Conservation (phyloP, 2,113 vertebrate genomes). For the Falco punctatus region DNA sequence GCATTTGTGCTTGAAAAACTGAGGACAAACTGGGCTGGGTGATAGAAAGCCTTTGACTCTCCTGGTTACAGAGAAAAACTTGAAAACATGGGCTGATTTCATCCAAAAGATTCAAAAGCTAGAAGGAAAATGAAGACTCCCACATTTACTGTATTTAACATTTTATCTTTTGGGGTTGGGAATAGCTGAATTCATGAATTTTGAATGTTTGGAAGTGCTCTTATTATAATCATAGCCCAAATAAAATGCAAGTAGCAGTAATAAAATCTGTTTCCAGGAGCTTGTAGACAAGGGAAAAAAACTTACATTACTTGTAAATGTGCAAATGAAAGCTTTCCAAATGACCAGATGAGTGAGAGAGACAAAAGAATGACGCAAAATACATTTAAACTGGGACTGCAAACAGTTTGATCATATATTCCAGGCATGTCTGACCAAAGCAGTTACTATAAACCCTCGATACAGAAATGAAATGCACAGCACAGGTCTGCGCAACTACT, state of each 20-base stretch:
- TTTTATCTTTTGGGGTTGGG: conserved; percentile 18
- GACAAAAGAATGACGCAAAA: not conserved
- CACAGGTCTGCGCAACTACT: not conserved
- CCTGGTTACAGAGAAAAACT: not conserved
- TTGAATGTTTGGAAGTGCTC: conserved; percentile 37
- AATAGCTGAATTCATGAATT: conserved; percentile 53
- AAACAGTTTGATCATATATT: conserved; percentile 37
- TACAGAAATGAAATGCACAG: not conserved
- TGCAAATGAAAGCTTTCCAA: conserved; percentile 44
- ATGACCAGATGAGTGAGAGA: conserved; percentile 9
- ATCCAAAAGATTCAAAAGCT: not conserved
- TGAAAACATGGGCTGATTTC: conserved; percentile 14
- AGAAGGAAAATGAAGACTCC: conserved; percentile 18
- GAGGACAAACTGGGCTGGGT: not conserved
- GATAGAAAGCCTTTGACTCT: not conserved
- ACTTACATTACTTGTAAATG: conserved; percentile 2
- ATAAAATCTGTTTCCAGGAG: not conserved
- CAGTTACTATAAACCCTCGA: not conserved
- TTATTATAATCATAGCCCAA: conserved; percentile 12
- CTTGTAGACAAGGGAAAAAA: not conserved
- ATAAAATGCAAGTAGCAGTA: conserved; percentile 30
- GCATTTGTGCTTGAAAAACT: conserved; percentile 15
- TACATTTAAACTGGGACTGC: not conserved
- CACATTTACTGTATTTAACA: conserved; percentile 33
- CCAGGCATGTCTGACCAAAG: conserved; percentile 37